phyloP scores from a whole-genome alignment of 2,888 invertebrate genomes.

The Subacronicta megacephala region DNA sequence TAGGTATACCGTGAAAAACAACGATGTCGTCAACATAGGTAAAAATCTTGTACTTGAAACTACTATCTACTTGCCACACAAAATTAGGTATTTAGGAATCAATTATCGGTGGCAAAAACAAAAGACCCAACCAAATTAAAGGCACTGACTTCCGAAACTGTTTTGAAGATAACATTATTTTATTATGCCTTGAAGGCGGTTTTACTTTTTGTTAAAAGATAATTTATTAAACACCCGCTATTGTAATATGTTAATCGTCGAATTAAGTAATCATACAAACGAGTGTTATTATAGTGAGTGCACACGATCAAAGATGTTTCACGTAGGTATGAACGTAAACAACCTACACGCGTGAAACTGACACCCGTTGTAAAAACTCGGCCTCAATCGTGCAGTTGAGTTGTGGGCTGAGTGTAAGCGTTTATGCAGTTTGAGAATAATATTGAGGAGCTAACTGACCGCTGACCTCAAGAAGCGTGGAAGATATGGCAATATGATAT shows the following conservation, averaged over 20 bases:
- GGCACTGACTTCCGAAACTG: no score
- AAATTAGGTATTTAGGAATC: no score
- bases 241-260: conserved; percentile 10
- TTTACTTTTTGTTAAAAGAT: no score
- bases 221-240: conserved; percentile 9
- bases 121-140: no score
- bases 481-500: neutral
- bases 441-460: neutral
- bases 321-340: conserved; percentile 64
- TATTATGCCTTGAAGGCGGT: no score
- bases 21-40: no score
- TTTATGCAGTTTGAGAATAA: conserved; percentile 8
- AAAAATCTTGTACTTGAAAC: no score
- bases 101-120: no score
- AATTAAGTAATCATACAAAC: conserved; percentile 45
- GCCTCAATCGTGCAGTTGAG: conserved; percentile 64
- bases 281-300: conserved; percentile 20
- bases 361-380: conserved; percentile 73
- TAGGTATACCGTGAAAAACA: no score
- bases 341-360: conserved; percentile 72
- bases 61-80: no score
- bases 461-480: neutral
- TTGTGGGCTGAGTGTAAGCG: conserved; percentile 52
- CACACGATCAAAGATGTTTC: conserved; percentile 50
- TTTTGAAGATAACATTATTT: no score